Evolutionary conservation across 2,797 vertebrate species (phyloP), one percentile per base, ranked within the genome.

Genomic region (Chelon auratus): DNA sequence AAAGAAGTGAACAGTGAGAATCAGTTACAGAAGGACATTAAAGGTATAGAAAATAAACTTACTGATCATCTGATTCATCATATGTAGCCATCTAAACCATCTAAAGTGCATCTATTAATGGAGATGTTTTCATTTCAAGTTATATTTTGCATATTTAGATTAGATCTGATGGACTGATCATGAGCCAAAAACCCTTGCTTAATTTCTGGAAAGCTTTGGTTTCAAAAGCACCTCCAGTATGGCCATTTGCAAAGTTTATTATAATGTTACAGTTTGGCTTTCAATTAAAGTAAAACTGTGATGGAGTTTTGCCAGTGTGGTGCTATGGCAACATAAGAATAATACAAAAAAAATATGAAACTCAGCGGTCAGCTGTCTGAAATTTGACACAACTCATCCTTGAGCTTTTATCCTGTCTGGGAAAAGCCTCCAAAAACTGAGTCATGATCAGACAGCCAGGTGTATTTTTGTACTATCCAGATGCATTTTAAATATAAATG

Each of bases 301-400:
- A 52, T 48, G n/a, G 45, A 52, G 22, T 65, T 63, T 67, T 70
- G 58, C 24, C 51, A 64, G 50, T 59, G n/a, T 36, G 52, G 26
- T 12, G 50, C 39, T 47, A 45, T 47, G 14, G 18, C 68, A 68
- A 24, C 40, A 62, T 54, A 55, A 63, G 24, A 26, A 26, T 26
- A 39, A 56, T n/a, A 11, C 4, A 12, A 26, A 40, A 57, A 45
- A 61, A 56, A 33, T 12, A 39, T 24, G 30, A 22, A 40, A 39
- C 2, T 40, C 17, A 51, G 22, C 5, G 9, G 10, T 57, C 3
- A 40, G 33, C 22, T 39, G 13, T 24, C n/a, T 52, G 45, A 62
- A 78, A 75, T 53, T 43, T 62, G 69, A 54, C 68, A 56, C 47
- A 39, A 62, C 18, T 54, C 15, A 51, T 58, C 12, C 9, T 5